These are phyloP conservation scores for Poeciliopsis infans DNA, from an alignment of 2,797 vertebrate species.

Conservation along the genomic window DNA sequence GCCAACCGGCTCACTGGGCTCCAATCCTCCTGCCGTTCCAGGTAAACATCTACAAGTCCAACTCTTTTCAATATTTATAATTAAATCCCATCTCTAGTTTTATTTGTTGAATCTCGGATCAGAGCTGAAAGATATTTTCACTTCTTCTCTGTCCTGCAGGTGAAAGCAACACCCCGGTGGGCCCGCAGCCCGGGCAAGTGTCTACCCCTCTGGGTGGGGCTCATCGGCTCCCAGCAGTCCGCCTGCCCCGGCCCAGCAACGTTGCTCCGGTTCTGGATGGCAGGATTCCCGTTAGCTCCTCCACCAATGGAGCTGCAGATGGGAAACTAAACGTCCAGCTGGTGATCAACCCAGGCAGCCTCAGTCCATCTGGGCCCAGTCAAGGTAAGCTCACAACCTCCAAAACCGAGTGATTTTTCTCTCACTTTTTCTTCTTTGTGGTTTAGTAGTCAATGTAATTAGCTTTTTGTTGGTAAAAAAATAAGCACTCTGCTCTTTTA, in stretches of 20 bases:
- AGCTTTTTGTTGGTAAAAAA: background rate
- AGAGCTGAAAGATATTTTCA: background rate
- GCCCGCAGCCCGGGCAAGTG: background rate
- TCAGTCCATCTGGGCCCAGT: conserved; percentile 6
- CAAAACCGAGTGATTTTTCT: background rate
- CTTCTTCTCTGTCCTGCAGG: conserved; percentile 4
- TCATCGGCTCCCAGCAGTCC: conserved; percentile 2
- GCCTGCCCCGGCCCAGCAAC: conserved; percentile 17
- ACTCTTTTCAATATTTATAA: background rate
- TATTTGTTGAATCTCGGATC: background rate
- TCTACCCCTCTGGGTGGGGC: background rate
- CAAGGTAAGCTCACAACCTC: conserved; percentile 29
- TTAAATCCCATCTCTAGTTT: background rate
- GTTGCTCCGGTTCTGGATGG: conserved; percentile 6
- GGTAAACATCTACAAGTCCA: background rate
- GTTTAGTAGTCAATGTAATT: background rate
- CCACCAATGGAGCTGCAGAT: conserved; percentile 15
- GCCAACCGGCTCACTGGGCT: conserved; percentile 14
- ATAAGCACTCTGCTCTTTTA: background rate
- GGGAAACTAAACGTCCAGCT: conserved; percentile 28
- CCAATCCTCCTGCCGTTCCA: background rate
- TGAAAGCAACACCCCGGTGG: conserved; percentile 7
- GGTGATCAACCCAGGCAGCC: conserved; percentile 19
- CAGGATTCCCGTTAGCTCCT: conserved; percentile 8
- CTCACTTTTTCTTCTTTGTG: background rate